phyloP scores from a whole-genome alignment of 1,140 invertebrate species.

The Telenomus remus region DNA sequence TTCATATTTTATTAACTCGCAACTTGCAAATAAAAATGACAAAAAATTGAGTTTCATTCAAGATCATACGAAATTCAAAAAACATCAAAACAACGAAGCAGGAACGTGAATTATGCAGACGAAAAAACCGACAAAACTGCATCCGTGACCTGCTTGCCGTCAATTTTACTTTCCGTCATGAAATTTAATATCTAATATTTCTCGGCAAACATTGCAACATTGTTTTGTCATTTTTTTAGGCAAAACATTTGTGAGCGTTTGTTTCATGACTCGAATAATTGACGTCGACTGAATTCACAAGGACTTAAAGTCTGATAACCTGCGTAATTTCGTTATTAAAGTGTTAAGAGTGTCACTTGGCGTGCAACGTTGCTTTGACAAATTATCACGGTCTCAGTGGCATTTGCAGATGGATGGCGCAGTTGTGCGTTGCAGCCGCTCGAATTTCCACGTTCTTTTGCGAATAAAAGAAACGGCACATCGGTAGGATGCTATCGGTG shows the following conservation, averaged over 20 bases:
- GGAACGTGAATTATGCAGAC: constrained; percentile 2
- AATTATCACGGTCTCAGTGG: constrained; percentile 33
- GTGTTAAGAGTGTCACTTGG: too few relatives aligned
- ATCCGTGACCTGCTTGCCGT: constrained; percentile 30
- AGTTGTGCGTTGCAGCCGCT: constrained; percentile 26
- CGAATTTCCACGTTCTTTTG: constrained; percentile 32
- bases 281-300: too few relatives aligned
- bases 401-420: constrained; percentile 19
- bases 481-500: constrained; percentile 11
- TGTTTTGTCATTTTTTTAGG: constrained; percentile 3
- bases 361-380: constrained; percentile 30
- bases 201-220: constrained; percentile 4
- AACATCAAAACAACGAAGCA: constrained; percentile 29
- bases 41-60: too few relatives aligned
- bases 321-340: too few relatives aligned
- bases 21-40: too few relatives aligned
- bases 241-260: constrained; percentile 1
- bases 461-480: constrained; percentile 38
- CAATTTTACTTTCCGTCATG: constrained; percentile 25
- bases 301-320: too few relatives aligned
- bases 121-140: constrained; percentile 25
- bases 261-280: constrained; percentile 18
- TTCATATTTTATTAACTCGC: too few relatives aligned
- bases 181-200: constrained; percentile 40
- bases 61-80: too few relatives aligned